Percentiles rank a stretch among this genome's conserved stretches.
phyloP scores from a whole-genome alignment of 2,888 invertebrate genomes.

The Danaus chrysippus region DNA sequence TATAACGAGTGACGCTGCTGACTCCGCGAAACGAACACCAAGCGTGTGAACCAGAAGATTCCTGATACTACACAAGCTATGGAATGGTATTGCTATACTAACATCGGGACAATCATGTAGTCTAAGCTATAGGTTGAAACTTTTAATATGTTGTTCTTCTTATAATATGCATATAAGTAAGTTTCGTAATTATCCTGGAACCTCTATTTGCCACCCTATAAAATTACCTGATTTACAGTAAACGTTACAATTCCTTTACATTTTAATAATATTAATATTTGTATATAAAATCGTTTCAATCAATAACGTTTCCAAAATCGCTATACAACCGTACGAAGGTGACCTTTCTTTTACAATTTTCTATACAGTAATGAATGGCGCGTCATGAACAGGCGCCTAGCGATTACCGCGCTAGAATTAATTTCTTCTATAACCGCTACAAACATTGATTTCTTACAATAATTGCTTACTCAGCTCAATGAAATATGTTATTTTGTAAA shows the following conservation, averaged over 20 bases:
- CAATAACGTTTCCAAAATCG: neutral
- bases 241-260: neutral
- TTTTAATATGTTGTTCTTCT: too few species aligned
- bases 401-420: conserved; percentile 44
- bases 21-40: too few species aligned
- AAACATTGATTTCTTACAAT: conserved; percentile 26
- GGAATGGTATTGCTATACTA: too few species aligned
- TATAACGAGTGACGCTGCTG: too few species aligned
- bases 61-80: too few species aligned
- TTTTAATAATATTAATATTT: neutral
- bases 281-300: neutral
- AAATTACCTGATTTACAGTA: too few species aligned
- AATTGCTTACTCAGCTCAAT: conserved; percentile 12
- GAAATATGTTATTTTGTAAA: neutral
- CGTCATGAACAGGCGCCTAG: conserved; percentile 48
- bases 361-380: conserved; percentile 48
- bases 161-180: too few species aligned
- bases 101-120: too few species aligned
- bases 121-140: too few species aligned
- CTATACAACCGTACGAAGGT: neutral
- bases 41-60: too few species aligned
- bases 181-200: too few species aligned
- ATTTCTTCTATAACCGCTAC: conserved; percentile 38
- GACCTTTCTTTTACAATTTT: conserved; percentile 33
- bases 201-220: too few species aligned